Percentiles rank a stretch among this genome's conserved stretches.
Evolutionary conservation across 2,797 vertebrate genomes (phyloP).

Genomic region (Sebastes vulpes): DNA sequence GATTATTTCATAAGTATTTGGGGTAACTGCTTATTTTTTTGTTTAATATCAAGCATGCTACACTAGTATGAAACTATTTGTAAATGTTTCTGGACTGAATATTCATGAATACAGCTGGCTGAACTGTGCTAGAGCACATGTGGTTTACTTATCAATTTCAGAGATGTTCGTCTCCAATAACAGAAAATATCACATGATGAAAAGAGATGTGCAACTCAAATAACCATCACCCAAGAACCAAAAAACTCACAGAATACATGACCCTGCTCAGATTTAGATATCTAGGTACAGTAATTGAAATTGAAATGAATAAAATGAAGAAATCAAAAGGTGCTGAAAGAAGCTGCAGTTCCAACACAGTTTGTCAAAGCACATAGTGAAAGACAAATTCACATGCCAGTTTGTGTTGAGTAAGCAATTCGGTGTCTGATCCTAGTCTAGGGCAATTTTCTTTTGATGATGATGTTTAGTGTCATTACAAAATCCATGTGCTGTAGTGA

Average conservation of each 20-base stretch:
- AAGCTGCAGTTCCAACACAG: neutral
- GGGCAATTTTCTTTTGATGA: neutral
- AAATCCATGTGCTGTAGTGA: neutral
- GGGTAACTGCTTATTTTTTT: neutral
- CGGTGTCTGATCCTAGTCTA: neutral
- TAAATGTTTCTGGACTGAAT: neutral
- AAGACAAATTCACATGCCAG: neutral
- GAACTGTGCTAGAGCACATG: neutral
- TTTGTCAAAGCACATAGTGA: neutral
- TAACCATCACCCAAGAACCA: neutral
- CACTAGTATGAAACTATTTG: neutral
- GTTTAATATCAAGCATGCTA: neutral
- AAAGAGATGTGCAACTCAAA: neutral
- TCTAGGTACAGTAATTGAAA: neutral
- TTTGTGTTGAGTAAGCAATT: neutral
- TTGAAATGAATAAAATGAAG: neutral
- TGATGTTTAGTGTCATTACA: neutral
- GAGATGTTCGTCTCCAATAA: too few species aligned
- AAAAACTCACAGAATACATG: neutral
- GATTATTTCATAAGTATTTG: neutral
- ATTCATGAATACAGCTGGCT: neutral
- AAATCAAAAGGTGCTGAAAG: neutral
- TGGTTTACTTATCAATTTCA: neutral
- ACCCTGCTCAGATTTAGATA: neutral
- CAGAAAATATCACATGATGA: too few species aligned